Conservation (phyloP, 2,797 vertebrate genomes). For the Trichosurus vulpecula region DNA sequence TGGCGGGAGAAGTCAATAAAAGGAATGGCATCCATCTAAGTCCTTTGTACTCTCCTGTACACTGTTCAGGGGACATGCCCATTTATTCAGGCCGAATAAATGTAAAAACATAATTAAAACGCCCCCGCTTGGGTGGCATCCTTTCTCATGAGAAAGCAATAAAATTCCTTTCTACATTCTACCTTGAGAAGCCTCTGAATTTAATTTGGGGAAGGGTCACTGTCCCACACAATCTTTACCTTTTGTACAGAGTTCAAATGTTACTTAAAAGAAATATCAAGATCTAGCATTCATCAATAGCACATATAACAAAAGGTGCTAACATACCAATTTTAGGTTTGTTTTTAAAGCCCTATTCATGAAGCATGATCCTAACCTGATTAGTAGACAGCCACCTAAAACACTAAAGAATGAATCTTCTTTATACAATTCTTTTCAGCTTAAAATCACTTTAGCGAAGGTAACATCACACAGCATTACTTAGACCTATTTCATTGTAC, state of each 20-base stretch:
- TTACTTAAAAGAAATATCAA: conserved; percentile 39
- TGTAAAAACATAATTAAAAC: too few relatives aligned
- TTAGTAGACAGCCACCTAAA: not conserved
- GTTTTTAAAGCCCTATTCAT: not conserved
- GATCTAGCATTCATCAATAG: conserved; percentile 41
- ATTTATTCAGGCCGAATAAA: too few relatives aligned
- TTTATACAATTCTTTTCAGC: not conserved
- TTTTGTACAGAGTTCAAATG: conserved; percentile 38
- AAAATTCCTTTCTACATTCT: too few relatives aligned
- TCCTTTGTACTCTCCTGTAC: too few relatives aligned
- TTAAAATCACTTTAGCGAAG: not conserved
- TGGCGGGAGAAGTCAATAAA: too few relatives aligned
- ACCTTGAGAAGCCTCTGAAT: too few relatives aligned
- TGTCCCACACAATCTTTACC: too few relatives aligned
- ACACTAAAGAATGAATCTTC: not conserved
- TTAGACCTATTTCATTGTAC: not conserved
- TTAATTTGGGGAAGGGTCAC: too few relatives aligned
- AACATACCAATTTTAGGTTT: not conserved
- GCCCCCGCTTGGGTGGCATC: too few relatives aligned
- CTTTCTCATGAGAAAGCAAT: too few relatives aligned
- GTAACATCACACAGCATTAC: not conserved
- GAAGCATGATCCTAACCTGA: not conserved
- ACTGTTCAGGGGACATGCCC: too few relatives aligned
- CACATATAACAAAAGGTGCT: conserved; percentile 25
- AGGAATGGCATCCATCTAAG: too few relatives aligned